These are phyloP conservation scores for Todiramphus saurophagus DNA, from an alignment of 2,113 vertebrate species.

Conservation along the genomic window DNA sequence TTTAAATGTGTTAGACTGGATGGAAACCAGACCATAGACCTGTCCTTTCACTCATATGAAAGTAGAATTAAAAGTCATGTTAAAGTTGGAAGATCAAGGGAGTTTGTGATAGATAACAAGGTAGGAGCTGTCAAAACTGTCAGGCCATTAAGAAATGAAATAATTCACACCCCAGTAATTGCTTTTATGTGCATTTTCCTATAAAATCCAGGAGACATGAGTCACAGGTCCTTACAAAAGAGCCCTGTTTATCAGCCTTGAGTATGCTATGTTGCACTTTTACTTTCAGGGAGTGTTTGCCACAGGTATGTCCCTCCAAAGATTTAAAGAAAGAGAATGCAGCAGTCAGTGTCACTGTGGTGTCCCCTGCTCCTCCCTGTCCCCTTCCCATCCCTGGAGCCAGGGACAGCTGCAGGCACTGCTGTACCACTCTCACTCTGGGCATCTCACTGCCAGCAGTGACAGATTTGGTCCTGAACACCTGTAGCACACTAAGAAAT, in stretches of 20 bases:
- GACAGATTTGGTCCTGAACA: neutral
- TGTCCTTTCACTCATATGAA: conserved; percentile 31
- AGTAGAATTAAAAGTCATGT: conserved; percentile 65
- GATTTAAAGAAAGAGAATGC: neutral
- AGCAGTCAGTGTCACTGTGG: neutral
- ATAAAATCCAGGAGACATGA: conserved; percentile 66
- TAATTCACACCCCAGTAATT: conserved; percentile 80
- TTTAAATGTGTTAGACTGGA: neutral
- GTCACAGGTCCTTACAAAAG: conserved; percentile 68
- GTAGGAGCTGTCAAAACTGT: conserved; percentile 74
- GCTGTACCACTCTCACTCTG: fast-evolving
- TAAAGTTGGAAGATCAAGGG: conserved; percentile 63
- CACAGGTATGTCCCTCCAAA: neutral
- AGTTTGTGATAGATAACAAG: conserved; percentile 69
- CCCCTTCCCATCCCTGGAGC: neutral
- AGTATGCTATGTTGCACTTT: neutral
- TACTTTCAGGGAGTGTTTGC: neutral
- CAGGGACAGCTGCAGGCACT: fast-evolving
- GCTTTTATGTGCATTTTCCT: conserved; percentile 77
- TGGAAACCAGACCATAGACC: neutral
- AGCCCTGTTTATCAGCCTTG: conserved; percentile 63
- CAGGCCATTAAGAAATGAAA: conserved; percentile 76
- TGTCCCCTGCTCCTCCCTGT: neutral
- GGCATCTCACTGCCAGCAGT: fast-evolving
- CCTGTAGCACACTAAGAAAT: fast-evolving